Base-by-base conservation (phyloP, 2,113 vertebrate species). In the Eolophus roseicapilla region DNA sequence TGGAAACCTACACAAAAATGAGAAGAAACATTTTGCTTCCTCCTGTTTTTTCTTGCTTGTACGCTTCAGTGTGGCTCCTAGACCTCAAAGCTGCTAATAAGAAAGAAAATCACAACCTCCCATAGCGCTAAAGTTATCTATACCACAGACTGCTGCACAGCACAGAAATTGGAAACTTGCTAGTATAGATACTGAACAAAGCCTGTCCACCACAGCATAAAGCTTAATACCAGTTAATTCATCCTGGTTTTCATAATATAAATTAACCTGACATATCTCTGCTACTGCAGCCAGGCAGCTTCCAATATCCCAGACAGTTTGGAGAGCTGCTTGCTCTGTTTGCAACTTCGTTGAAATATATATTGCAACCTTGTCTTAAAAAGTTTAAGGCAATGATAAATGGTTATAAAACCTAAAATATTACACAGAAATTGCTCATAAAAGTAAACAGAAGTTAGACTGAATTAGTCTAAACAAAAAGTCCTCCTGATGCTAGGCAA, bases 401-500 rank as follows among this genome's bases (percentile, higher is more conserved):
- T 23, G 27, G 50, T 23, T 91, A 62, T 28, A 95, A 93, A 90
- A 50, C 13, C 57, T 19, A 86, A 86, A 91, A 86, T 64, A 71
- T 44, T 39, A 57, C 75, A 35, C 28, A 82, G 43, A 93, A 91
- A 76, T 33, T 33, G 33, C 65, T 82, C 81, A 20, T 65, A 74
- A 76, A 91, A 75, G 63, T 80, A 82, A 94, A 94, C 49, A 93
- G 63, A 73, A 82, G 70, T 87, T 62, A 70, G 74, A 60, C 39
- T 23, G 52, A 73, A 71, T 52, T 73, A 95, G 92, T 87, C 95
- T 89, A 96, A 97, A 96, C 93, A 97, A 91, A 71, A 90, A 92
- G 70, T 73, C 57, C 87, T 95, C 70, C 63, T 69, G 70, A 95
- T 95, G 94, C 67, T 90, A 96, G 53, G 27, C 87, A 97, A 96